Evolutionary conservation across 2,113 vertebrate species (phyloP).

Genomic region (Chauna torquata): DNA sequence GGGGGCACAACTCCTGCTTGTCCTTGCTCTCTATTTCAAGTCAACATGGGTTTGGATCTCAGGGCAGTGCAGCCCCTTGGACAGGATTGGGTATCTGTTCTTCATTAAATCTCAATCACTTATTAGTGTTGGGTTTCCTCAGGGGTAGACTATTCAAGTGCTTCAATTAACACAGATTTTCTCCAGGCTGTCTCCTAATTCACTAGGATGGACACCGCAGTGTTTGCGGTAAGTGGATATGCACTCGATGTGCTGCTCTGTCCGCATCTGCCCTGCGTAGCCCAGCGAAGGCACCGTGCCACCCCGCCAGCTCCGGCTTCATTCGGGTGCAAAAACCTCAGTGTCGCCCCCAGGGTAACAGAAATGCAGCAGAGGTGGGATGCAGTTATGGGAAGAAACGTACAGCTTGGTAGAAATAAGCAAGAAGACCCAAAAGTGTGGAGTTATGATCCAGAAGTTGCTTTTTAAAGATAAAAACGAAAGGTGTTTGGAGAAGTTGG

Average conservation of each 20-base stretch:
- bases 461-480: fast-evolving
- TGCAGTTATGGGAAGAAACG: neutral
- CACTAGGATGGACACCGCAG: neutral
- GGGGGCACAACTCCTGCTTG: neutral
- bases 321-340: neutral
- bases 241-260: neutral
- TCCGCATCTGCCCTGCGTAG: neutral
- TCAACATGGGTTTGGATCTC: fast-evolving
- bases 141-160: neutral
- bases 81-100: neutral
- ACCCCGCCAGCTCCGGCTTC: neutral
- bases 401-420: fast-evolving
- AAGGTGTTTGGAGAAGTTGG: neutral
- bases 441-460: neutral
- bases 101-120: neutral
- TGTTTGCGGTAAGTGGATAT: neutral
- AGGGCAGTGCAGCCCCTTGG: fast-evolving
- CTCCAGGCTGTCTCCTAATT: neutral
- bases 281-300: neutral
- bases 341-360: too few species aligned
- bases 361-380: neutral
- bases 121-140: neutral
- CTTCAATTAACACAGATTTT: neutral
- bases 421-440: neutral
- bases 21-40: fast-evolving